Evolutionary conservation across 2,113 vertebrate species (phyloP).

Genomic region (Edolisoma coerulescens): DNA sequence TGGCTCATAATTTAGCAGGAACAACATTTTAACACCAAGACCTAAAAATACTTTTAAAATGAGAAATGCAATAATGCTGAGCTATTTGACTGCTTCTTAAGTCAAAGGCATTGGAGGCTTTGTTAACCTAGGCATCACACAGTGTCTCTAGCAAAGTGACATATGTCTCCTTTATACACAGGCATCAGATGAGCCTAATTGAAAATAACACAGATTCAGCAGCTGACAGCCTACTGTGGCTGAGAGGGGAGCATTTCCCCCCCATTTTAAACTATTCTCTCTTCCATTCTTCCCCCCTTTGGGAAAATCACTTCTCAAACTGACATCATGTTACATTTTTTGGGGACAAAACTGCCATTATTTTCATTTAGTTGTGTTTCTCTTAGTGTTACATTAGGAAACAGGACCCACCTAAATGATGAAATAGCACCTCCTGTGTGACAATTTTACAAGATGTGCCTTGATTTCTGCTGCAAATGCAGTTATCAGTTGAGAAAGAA

Average conservation of each 20-base stretch:
- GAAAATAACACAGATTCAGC: slow-evolving; percentile 49
- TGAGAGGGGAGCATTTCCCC: not conserved
- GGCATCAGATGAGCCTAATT: slow-evolving; percentile 22
- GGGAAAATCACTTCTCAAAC: not conserved
- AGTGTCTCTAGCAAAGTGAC: slow-evolving; percentile 2
- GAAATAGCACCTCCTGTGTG: not conserved
- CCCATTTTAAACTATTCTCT: not conserved
- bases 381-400: not conserved
- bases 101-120: not conserved
- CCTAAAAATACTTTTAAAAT: slow-evolving; percentile 2
- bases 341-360: not conserved
- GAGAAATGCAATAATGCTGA: not conserved
- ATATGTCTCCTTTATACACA: slow-evolving; percentile 4
- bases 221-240: not conserved
- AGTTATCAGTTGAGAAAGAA: not conserved
- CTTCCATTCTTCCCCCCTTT: not conserved
- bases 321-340: not conserved
- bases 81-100: not conserved
- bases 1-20: not conserved
- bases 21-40: not conserved
- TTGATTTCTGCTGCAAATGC: not conserved
- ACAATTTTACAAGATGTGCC: not conserved
- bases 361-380: not conserved
- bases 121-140: slow-evolving; percentile 8
- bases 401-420: not conserved